Evolutionary conservation across 1,140 invertebrate species (phyloP).

Genomic region (Sitodiplosis mosellana): DNA sequence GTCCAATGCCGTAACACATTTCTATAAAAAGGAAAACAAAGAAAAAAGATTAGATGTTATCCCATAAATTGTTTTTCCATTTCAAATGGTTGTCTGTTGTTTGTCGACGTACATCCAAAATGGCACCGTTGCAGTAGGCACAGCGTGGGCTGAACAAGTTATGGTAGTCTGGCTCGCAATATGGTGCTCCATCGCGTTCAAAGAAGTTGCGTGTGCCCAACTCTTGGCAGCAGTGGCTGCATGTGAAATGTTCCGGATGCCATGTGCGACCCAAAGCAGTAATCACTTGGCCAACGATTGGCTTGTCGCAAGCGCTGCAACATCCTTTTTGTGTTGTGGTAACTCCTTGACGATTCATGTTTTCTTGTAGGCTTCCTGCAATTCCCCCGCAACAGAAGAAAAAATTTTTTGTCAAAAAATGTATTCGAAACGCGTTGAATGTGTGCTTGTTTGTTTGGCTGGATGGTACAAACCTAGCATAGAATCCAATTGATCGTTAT

Average conservation of each 20-base stretch:
- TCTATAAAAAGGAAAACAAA: constrained; percentile 41
- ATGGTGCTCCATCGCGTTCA: constrained; percentile 87
- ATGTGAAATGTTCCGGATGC: constrained; percentile 98
- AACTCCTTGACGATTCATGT: constrained; percentile 93
- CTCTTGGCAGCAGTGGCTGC: constrained; percentile 90
- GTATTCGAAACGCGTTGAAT: neutral
- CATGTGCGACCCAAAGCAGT: constrained; percentile 96
- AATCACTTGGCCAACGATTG: constrained; percentile 86
- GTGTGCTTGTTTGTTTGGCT: neutral
- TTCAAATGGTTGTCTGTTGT: neutral
- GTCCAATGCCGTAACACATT: constrained; percentile 93
- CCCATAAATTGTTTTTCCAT: neutral
- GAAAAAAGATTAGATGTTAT: too few species aligned
- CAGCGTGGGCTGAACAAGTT: constrained; percentile 95
- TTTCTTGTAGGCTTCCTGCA: constrained; percentile 65
- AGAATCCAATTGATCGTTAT: constrained; percentile 68
- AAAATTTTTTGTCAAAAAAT: neutral
- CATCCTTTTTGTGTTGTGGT: constrained; percentile 95
- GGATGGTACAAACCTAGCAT: constrained; percentile 41
- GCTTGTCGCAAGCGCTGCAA: constrained; percentile 94
- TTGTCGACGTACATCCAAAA: constrained; percentile 88
- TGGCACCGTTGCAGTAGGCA: constrained; percentile 95
- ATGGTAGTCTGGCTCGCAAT: constrained; percentile 97
- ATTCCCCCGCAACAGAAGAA: neutral
- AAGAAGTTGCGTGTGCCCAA: constrained; percentile 97